Base-by-base conservation (phyloP, 1,140 invertebrate genomes). In the Meloidogyne exigua region DNA sequence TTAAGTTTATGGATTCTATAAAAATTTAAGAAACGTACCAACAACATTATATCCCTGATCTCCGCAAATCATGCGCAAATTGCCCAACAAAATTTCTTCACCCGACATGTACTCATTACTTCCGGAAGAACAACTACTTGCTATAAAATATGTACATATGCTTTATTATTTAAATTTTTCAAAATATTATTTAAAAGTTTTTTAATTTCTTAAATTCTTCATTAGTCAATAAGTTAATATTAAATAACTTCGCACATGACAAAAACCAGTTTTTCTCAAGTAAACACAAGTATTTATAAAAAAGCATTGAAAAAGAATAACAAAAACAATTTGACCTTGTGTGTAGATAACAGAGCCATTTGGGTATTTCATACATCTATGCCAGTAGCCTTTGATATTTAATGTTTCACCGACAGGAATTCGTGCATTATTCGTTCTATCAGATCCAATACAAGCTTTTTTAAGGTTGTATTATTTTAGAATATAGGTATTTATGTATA, bases 311-410 rank as follows among this genome's bases (percentile, higher is more conserved):
- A 36, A 64, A 25, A 77, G 1, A 15, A 15, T 18, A 32, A n/a
- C 21, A n/a, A 21, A 64, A 36, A 36, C 26, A 9, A 23, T 32
- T 21, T 12, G 81, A 57, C 81, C 81, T 76, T 83, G 76, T 2
- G 82, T 85, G 63, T 83, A 83, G 49, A 83, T 67, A 28, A 85
- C 81, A 7, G 81, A 81, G 7, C 78, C 78, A 72, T 83, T 83
- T 7, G 78, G 64, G 62, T 49, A 75, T 25, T 65, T 76, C 44
- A 81, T 49, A 26, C 82, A 83, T 64, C 65, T 73, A 36, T 78
- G 74, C 77, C 77, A 79, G 49, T 62, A 79, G 5, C 77, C 77
- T 32, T 79, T 79, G 18, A 79, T 44, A 42, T 71, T 42, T 23
- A 79, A 15, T 0, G 67, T 79, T 49, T 79, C 21, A 32, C 77